These are phyloP conservation scores for Callionymus lyra DNA, from an alignment of 2,113 vertebrate species.

Conservation along the genomic window DNA sequence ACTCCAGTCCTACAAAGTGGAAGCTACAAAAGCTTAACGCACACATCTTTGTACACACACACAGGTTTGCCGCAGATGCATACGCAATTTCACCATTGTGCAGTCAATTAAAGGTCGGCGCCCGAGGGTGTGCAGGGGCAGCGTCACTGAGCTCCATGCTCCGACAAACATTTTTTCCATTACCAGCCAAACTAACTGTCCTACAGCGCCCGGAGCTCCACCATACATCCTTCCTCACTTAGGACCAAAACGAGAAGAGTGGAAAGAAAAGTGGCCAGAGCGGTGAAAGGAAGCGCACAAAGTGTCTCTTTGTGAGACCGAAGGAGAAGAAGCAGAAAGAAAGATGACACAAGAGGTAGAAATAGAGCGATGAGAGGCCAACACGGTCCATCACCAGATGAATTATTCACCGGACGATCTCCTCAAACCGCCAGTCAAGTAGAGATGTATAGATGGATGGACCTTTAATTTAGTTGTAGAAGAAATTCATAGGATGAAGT, in stretches of 20 bases:
- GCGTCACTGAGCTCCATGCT: constrained; percentile 34
- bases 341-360: constrained; percentile 10
- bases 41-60: not conserved
- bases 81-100: constrained; percentile 17
- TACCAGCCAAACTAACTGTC: constrained; percentile 40
- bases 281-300: constrained; percentile 2
- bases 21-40: constrained; percentile 1
- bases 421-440: too few species aligned
- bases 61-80: constrained; percentile 6
- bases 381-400: constrained; percentile 19
- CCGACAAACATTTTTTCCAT: constrained; percentile 47
- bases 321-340: constrained; percentile 11
- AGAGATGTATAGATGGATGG: not conserved
- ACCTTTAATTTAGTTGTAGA: too few species aligned
- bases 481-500: too few species aligned
- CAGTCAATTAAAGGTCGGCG: constrained; percentile 40
- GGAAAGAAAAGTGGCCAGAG: constrained; percentile 14
- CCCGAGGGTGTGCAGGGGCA: constrained; percentile 27
- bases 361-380: constrained; percentile 9
- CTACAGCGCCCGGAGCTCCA: constrained; percentile 23
- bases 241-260: constrained; percentile 6
- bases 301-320: not conserved
- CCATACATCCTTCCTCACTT: constrained; percentile 38
- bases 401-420: constrained; percentile 19
- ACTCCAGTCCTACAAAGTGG: constrained; percentile 14